Base-by-base conservation (phyloP, 2,888 invertebrate species). In the Oxytorus armatus region DNA sequence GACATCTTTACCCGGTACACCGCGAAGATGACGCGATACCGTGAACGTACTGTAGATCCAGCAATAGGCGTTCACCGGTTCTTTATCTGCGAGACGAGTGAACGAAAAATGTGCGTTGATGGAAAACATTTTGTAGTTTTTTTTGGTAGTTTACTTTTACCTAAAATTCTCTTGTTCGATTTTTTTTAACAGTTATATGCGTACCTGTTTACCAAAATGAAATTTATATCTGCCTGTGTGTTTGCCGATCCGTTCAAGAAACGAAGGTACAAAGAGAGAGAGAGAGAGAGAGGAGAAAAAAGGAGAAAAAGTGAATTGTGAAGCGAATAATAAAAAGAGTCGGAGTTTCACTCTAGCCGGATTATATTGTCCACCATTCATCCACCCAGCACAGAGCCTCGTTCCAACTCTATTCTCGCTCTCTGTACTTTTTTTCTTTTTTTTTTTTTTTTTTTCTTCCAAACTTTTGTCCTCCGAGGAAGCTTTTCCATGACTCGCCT, bases 41-140 rank as follows among this genome's bases (percentile, higher is more conserved):
- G 95, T 95, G 83, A 94, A 96, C 3, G 96, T 96, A 59, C 96
- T 95, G 89, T 95, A 94, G 81, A 96, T 95, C 96, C 96, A 96
- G 91, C 96, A 97, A 90, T 95, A 96, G 69, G 95, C 95, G 86
- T 96, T 95, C 7, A 96, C 93, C 29, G 95, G 94, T 63, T 95
- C 95, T 80, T 93, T 93, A 63, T 94, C 93, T 82, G 53, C 36
- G 39, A 44, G 47, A 36, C 7, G n/a, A n/a, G 21, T 21, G 42
- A 23, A 16, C n/a, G 25, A 25, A 42, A 25, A 21, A 61, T 25
- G 29, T 7, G 2, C 0, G 29, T 16, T 11, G 0, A 51, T 10
- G 14, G n/a, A 7, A 36, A 33, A 36, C 11, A 18, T 3, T 2
- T 11, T 10, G 10, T 3, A 47, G 33, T 47, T 23, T 16, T 3